phyloP scores from a whole-genome alignment of 1,140 invertebrate genomes.

The Spodoptera frugiperda region DNA sequence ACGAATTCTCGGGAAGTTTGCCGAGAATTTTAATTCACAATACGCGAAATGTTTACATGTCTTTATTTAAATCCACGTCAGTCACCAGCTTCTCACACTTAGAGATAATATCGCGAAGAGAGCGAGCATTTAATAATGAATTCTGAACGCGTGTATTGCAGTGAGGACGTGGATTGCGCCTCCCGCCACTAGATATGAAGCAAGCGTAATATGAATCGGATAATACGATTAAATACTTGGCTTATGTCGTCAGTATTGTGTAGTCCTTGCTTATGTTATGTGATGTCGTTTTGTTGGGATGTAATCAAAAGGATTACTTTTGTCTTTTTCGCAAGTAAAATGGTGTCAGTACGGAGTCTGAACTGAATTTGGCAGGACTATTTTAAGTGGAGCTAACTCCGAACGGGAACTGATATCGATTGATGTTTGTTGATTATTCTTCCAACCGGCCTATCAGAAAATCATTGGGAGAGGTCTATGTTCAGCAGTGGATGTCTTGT shows the following conservation, averaged over 20 bases:
- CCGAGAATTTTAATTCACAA: neutral
- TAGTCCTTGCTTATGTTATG: neutral
- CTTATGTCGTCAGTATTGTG: conserved; percentile 21
- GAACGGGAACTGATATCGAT: too few species aligned
- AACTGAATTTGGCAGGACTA: too few species aligned
- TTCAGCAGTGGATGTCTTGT: too few species aligned
- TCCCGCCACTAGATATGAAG: conserved; percentile 9
- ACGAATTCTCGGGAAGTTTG: neutral
- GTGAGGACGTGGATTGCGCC: conserved; percentile 11
- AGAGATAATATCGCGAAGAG: conserved; percentile 9
- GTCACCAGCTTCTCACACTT: conserved; percentile 33
- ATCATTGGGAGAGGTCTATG: too few species aligned
- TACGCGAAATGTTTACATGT: conserved; percentile 16
- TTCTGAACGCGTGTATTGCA: conserved; percentile 36
- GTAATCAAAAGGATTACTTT: too few species aligned
- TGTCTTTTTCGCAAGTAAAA: too few species aligned
- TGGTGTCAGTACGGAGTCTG: too few species aligned
- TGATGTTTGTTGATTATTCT: too few species aligned
- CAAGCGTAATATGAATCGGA: conserved; percentile 21
- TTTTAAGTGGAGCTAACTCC: too few species aligned
- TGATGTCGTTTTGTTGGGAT: too few species aligned
- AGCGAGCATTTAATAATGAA: conserved; percentile 33
- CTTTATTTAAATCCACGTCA: conserved; percentile 25
- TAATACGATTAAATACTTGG: conserved; percentile 34
- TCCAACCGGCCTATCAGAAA: too few species aligned